These are phyloP conservation scores for Brachionus angularis DNA, from an alignment of 1,140 invertebrate genomes.

Conservation along the genomic window DNA sequence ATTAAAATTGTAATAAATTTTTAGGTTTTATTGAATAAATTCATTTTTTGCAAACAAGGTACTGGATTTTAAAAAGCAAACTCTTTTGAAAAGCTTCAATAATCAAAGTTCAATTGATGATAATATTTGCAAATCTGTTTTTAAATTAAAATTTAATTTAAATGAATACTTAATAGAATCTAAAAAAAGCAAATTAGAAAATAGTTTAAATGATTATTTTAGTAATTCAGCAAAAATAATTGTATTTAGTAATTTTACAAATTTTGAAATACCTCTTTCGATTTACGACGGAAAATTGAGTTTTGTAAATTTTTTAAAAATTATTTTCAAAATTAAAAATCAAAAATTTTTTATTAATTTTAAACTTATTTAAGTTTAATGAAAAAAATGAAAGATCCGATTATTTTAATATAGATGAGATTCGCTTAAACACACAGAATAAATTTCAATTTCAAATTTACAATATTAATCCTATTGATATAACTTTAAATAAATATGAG, in stretches of 20 bases:
- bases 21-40: too few relatives aligned
- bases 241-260: conserved; percentile 32
- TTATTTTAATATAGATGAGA: not conserved
- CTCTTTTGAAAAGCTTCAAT: too few relatives aligned
- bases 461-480: not conserved
- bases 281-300: conserved; percentile 1
- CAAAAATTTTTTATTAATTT: too few relatives aligned
- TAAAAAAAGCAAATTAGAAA: too few relatives aligned
- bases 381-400: not conserved
- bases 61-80: too few relatives aligned
- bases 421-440: not conserved
- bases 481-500: too few relatives aligned
- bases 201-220: not conserved
- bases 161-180: too few relatives aligned
- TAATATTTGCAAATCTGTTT: not conserved
- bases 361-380: too few relatives aligned
- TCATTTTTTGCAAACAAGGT: too few relatives aligned
- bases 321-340: too few relatives aligned
- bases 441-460: conserved; percentile 1
- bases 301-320: not conserved
- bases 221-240: not conserved
- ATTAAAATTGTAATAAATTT: too few relatives aligned
- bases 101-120: too few relatives aligned
- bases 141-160: not conserved
- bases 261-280: conserved; percentile 35